Evolutionary conservation across 1,140 invertebrate genomes (phyloP), one percentile per base, ranked within the genome.

Genomic region (Drosophila jambulina): DNA sequence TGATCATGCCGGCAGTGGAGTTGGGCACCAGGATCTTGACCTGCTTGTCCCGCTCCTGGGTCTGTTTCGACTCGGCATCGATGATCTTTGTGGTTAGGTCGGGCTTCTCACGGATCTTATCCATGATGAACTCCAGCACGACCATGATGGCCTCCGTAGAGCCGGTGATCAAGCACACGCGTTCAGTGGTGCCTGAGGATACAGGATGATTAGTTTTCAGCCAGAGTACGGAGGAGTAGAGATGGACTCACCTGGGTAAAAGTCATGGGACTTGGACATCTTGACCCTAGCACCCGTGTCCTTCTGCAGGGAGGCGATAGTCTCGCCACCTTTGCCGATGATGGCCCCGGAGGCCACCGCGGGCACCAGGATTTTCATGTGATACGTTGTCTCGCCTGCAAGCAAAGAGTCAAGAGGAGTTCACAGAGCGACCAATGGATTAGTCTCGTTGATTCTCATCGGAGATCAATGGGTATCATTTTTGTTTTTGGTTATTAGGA

Each of bases 11-110:
- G 75, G 98, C 99, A 17, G 98, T 99, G 68, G 97, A 99, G 93
- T 99, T 99, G 71, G 99, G 99, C 91, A 99, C 98, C 81, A 99
- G 94, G 88, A 99, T 98, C 94, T 99, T 99, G 61, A 99, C 97
- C 95, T 97, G 96, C 92, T 97, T 97, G 82, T 97, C 96, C 74
- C 96, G 94, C 79, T 97, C 96, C 80, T 94, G 96, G 62, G 92
- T 95, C 94, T 94, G 95, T 93, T 96, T 97, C 80, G 93, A 95
- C 93, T 95, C 96, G 71, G 93, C 95, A 92, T 95, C 96, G 91
- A 95, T 95, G 93, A 95, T 95, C 93, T 95, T 95, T 91, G 95
- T 98, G 69, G 96, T 97, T 58, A 98, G 95, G 93, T 99, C 99
- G 48, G 98, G 98, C 93, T 99, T 99, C 93, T 99, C 98, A 87